Evolutionary conservation across 2,113 vertebrate genomes (phyloP).

Genomic region (Aegypius monachus): DNA sequence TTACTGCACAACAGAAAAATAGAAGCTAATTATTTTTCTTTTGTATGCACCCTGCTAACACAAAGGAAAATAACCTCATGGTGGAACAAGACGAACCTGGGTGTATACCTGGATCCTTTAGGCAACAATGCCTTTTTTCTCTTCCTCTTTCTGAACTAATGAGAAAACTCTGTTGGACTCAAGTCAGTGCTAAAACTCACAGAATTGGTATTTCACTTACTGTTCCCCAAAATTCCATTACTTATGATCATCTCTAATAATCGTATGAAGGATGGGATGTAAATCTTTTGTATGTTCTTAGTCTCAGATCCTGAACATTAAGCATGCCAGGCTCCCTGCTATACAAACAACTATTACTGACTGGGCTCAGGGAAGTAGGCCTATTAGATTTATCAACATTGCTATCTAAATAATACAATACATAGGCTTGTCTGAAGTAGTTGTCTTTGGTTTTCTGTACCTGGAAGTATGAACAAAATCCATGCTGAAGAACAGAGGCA

Average conservation of each 20-base stretch:
- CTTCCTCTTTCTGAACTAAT: background rate
- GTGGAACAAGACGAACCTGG: background rate
- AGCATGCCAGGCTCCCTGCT: background rate
- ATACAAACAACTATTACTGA: background rate
- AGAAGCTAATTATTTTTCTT: background rate
- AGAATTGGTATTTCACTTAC: background rate
- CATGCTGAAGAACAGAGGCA: background rate
- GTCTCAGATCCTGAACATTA: background rate
- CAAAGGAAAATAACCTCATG: background rate
- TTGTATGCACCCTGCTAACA: background rate
- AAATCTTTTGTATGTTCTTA: background rate
- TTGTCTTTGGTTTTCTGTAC: background rate
- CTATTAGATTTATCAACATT: background rate
- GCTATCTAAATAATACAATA: background rate
- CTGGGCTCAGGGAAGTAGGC: background rate
- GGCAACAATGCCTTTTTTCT: background rate
- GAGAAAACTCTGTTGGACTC: background rate
- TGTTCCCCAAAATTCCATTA: background rate
- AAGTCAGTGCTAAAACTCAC: background rate
- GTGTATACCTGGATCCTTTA: background rate
- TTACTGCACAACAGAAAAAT: background rate
- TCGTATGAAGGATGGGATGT: background rate
- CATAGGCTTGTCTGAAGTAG: background rate
- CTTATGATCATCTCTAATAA: background rate
- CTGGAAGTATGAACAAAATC: background rate